Base-by-base conservation (phyloP, 2,888 invertebrate species). In the Lasiommata megera region DNA sequence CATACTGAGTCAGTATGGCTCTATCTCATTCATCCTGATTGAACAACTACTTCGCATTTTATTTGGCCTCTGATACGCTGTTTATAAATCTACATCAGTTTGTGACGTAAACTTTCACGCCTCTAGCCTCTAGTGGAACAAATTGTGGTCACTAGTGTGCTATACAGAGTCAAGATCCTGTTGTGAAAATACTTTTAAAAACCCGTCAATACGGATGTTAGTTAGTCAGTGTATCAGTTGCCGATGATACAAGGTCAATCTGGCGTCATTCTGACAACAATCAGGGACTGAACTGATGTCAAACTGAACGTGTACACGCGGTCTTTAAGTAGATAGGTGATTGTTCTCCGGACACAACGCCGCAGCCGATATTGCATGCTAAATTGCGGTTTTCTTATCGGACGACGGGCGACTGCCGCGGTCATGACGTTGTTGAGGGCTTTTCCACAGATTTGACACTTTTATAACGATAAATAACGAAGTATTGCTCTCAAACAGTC, bases 401-500 rank as follows among this genome's bases (percentile, higher is more conserved):
- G 77, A 82, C 81, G 44, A 29, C 29, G 81, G 80, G 82, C 80
- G 75, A 74, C 70, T 73, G 69, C 80, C 77, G 72, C 82, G 86
- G 72, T 79, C 88, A 84, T 84, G 82, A 73, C 76, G 82, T 84
- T 84, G 83, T 80, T 52, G 40, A 54, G 57, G 68, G 51, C 61
- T 51, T 46, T 61, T 52, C 54, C 50, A 41, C 64, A 55, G 64
- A 31, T 23, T 12, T 37, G 18, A 37, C 12, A 64, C 60, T 66
- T 56, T 63, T 47, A 63, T 60, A 66, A n/a, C 62, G 65, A 57
- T 62, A 65, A 64, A 60, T 70, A 56, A n/a, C 41, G 31, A 67
- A 77, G 83, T 87, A 84, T 79, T 87, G 87, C 87, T 88, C 87
- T 88, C 84, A 84, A 80, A 62, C 38, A 38, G 38, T 38, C 23